These are phyloP conservation scores for Drosophila mimica DNA, from an alignment of 2,888 invertebrate genomes.

Conservation along the genomic window DNA sequence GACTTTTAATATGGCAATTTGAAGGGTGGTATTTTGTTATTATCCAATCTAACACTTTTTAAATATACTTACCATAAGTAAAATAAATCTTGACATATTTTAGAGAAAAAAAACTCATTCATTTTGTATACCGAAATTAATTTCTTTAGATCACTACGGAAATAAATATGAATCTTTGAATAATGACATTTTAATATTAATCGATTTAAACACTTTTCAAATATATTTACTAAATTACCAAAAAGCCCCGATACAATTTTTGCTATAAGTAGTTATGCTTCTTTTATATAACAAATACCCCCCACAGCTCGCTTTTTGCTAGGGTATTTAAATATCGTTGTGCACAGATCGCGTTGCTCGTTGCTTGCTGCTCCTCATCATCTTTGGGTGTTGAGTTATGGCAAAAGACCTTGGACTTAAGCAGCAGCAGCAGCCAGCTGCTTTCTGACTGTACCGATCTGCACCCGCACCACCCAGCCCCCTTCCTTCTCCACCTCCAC, in stretches of 20 bases:
- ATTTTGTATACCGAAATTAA: too few relatives aligned
- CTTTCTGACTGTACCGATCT: constrained; percentile 48
- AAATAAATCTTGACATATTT: too few relatives aligned
- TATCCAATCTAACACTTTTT: background rate
- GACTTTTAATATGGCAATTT: background rate
- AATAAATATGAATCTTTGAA: background rate
- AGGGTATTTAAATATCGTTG: constrained; percentile 9
- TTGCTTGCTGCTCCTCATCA: constrained; percentile 55
- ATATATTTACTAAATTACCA: background rate
- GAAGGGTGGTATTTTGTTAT: too few relatives aligned
- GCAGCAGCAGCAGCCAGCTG: constrained; percentile 38
- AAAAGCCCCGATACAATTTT: too few relatives aligned
- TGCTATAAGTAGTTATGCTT: background rate
- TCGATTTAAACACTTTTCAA: background rate
- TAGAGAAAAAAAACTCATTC: too few relatives aligned
- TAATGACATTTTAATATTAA: too few relatives aligned
- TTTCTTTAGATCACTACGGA: too few relatives aligned
- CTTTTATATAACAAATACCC: background rate
- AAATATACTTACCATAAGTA: background rate
- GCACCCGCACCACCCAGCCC: constrained; percentile 45
- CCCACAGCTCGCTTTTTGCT: background rate
- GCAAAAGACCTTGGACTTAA: constrained; percentile 71
- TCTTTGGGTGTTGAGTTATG: constrained; percentile 64
- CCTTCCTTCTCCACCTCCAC: background rate
- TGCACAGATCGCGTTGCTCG: background rate